These are phyloP conservation scores for Syncerus caffer DNA, from an alignment of 2,797 vertebrate species.

Conservation along the genomic window DNA sequence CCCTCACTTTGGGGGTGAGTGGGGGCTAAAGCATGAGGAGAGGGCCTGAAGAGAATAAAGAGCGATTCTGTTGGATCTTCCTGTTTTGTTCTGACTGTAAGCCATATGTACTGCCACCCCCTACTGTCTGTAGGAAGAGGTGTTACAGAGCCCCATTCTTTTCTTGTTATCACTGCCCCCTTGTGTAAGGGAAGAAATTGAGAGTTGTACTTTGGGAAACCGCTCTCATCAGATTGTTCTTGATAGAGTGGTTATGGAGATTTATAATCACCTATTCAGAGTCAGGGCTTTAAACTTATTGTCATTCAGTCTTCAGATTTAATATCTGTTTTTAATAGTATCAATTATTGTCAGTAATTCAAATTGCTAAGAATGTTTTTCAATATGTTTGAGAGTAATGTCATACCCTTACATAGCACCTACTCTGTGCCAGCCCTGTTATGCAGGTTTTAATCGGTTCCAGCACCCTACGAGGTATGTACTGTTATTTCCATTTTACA, in stretches of 20 bases:
- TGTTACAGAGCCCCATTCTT: constrained; percentile 64
- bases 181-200: constrained; percentile 77
- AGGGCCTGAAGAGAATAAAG: constrained; percentile 71
- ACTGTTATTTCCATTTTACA: constrained; percentile 33
- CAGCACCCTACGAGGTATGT: background rate
- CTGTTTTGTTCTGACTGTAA: constrained; percentile 76
- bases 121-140: constrained; percentile 76
- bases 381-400: background rate
- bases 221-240: constrained; percentile 26
- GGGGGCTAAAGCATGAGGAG: constrained; percentile 44
- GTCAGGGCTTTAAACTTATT: constrained; percentile 25
- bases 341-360: constrained; percentile 23
- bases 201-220: constrained; percentile 51
- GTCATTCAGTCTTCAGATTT: background rate
- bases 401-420: background rate
- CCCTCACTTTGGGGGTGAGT: constrained; percentile 34
- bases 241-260: background rate
- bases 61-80: constrained; percentile 72
- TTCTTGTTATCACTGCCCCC: constrained; percentile 78
- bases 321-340: constrained; percentile 21
- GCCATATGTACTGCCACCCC: constrained; percentile 74
- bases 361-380: constrained; percentile 15
- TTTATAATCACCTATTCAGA: constrained; percentile 39
- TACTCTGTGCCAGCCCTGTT: background rate
- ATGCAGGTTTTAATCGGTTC: background rate